Evolutionary conservation across 2,797 vertebrate species (phyloP).

Genomic region (Meriones psammophilus): DNA sequence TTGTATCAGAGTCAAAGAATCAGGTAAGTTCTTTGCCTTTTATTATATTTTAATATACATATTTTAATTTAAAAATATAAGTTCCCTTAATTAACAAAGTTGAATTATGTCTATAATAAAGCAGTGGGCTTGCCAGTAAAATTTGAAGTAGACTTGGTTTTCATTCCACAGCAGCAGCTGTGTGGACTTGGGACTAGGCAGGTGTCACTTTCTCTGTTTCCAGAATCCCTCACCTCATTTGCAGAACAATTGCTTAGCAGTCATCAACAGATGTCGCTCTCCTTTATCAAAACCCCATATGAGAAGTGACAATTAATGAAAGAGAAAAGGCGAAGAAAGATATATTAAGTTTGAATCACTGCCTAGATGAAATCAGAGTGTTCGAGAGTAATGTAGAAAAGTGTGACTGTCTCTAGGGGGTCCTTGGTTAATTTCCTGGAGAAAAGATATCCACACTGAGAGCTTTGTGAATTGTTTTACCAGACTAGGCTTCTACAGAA

Average conservation of each 20-base stretch:
- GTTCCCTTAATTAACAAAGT: neutral
- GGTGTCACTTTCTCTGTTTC: neutral
- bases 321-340: slow-evolving; percentile 29
- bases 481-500: neutral
- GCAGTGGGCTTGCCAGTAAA: neutral
- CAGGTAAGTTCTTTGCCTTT: slow-evolving; percentile 19
- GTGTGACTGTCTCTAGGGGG: neutral
- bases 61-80: slow-evolving; percentile 53
- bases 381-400: neutral
- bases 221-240: neutral
- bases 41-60: neutral
- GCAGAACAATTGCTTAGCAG: too few species aligned
- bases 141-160: neutral
- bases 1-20: neutral
- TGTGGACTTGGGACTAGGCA: neutral
- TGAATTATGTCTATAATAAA: neutral
- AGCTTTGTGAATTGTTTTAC: fast-evolving
- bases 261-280: neutral
- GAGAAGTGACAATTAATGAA: slow-evolving; percentile 2
- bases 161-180: neutral
- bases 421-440: neutral
- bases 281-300: neutral
- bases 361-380: neutral
- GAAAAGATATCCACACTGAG: neutral
- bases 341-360: neutral